Evolutionary conservation across 1,140 invertebrate genomes (phyloP), one percentile per base, ranked within the genome.

Genomic region (Mamestra configurata): DNA sequence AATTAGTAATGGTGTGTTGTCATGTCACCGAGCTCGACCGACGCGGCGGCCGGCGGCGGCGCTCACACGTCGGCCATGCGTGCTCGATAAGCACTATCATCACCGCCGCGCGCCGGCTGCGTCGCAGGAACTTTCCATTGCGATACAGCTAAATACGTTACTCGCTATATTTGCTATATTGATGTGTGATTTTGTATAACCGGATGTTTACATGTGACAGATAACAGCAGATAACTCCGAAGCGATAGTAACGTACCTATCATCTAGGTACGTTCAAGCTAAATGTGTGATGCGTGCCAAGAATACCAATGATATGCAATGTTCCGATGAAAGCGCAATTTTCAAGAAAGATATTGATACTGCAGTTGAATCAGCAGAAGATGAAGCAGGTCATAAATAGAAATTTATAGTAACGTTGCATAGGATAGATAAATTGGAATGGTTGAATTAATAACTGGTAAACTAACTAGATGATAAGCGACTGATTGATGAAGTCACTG

Each of bases 81-180:
- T 86, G 85, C 5, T 46, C 51, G 85, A 84, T 86, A 86, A 86
- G 78, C 66, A 57, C 80, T 86, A 84, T 84, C 79, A 70, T 55
- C 51, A 31, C 2, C 27, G 27, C 27, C 27, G 27, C 27, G 27
- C 27, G 64, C 66, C 77, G 77, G 64, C 64, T 79, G 72, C 72
- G 70, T 77, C 68, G 55, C 66, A 64, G 82, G 70, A 84, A 86
- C 79, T 86, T 86, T 84, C 85, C 83, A 82, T 61, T 51, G 55
- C 72, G 66, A 80, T 79, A 75, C 59, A 49, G 35, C 59, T 77
- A 77, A 77, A 77, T 77, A 77, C 75, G 59, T 77, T 68, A 77
- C 57, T 46, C 24, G 61, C 57, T 77, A 68, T 77, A 66, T 77
- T 46, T 77, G 61, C 46, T 68, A 61, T 77, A 77, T 68, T 68